Evolutionary conservation across 2,888 invertebrate species (phyloP), one percentile per base, ranked within the genome.

Genomic region (Euplagia quadripunctaria): DNA sequence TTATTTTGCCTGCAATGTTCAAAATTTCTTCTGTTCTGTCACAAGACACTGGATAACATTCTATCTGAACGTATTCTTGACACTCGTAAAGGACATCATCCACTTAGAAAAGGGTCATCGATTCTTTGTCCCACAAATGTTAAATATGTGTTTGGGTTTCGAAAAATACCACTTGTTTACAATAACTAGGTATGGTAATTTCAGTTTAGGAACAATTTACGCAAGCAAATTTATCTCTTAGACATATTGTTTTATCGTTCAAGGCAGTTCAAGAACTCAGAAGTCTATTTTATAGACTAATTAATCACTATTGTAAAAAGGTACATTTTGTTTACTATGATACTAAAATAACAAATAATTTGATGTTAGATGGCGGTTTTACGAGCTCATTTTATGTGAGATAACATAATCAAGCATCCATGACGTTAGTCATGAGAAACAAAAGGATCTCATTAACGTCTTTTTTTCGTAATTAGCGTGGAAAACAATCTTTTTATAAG

Each of bases 251-350:
- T 31, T 1, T n/a, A 20, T 43, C 41, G 43, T 68, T 58, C 58
- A 68, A 31, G 20, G 9, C 8, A 17, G n/a, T 43, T 65, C 20
- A 49, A 65, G 20, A 49, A 65, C 65, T 49, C 3, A 31, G 9
- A 0, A 42, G 31, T 31, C 2, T 31, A 41, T 16, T 63, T 31
- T 20, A 49, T 31, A 49, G 65, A 5, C 20, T 20, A 65, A 65
- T 65, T 49, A 65, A 65, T 49, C 46, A 43, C 20, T 52, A 8
- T n/a, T 68, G 42, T 7, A 55, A 42, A 42, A 31, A 68, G 68
- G 61, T 66, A 46, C n/a, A n/a, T 20, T 52, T 67, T 74, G 76
- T 82, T 76, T 71, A 70, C 70, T 71, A 81, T 70, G 58, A 61
- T 17, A 66, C 64, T 78, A 82, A 76, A 69, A 68, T 6, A 4